Percentiles rank a stretch among this genome's conserved stretches.
These are phyloP conservation scores for Tragopan temminckii DNA, from an alignment of 2,797 vertebrate species.

Conservation along the genomic window DNA sequence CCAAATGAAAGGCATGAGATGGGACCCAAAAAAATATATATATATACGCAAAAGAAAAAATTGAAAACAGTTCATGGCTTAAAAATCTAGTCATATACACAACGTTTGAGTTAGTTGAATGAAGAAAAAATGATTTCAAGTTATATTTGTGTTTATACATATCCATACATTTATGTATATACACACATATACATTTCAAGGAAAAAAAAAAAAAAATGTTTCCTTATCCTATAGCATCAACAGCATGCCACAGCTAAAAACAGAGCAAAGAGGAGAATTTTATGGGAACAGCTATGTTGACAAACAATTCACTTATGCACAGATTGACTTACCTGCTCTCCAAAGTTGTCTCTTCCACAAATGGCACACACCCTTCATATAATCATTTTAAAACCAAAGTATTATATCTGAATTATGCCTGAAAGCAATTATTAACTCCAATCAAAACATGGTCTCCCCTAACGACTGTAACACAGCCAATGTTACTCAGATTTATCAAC, in stretches of 20 bases:
- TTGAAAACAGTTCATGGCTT: conserved; percentile 61
- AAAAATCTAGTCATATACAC: conserved; percentile 76
- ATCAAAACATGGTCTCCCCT: not conserved
- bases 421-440: not conserved
- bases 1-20: conserved; percentile 82
- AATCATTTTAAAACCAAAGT: not conserved
- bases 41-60: conserved; percentile 65
- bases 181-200: conserved; percentile 68
- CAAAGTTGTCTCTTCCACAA: conserved; percentile 79
- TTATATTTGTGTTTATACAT: conserved; percentile 81
- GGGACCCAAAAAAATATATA: conserved; percentile 58
- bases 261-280: conserved; percentile 69
- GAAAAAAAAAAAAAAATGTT: conserved; percentile 73
- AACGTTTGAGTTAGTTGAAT: conserved; percentile 65
- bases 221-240: conserved; percentile 86
- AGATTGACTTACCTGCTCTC: conserved; percentile 82
- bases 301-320: conserved; percentile 41
- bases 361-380: conserved; percentile 52
- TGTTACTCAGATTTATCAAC: not conserved
- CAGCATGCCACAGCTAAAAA: conserved; percentile 87
- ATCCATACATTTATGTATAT: conserved; percentile 73
- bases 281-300: conserved; percentile 45
- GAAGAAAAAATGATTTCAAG: conserved; percentile 75
- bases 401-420: not conserved
- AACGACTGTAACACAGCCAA: not conserved